These are phyloP conservation scores for Hydrochoerus hydrochaeris DNA, from an alignment of 2,113 vertebrate genomes.

Conservation along the genomic window DNA sequence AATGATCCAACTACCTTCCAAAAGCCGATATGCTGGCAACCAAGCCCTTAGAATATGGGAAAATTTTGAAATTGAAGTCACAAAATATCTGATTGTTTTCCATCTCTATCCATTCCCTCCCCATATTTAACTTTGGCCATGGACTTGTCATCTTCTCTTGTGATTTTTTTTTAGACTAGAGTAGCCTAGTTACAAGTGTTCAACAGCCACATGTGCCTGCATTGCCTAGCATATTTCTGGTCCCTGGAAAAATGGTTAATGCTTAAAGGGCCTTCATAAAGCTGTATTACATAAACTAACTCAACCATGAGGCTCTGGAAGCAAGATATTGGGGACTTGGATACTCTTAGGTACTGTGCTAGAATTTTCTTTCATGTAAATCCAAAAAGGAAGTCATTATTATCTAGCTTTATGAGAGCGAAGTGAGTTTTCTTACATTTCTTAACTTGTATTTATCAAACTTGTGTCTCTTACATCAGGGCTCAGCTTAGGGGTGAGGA, in stretches of 20 bases:
- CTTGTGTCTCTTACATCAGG: neutral
- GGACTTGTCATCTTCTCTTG: neutral
- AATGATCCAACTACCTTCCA: neutral
- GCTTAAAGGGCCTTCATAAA: neutral
- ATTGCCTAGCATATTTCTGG: neutral
- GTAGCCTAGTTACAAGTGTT: neutral
- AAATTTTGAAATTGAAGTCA: neutral
- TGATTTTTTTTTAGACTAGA: neutral
- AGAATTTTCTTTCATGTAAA: neutral
- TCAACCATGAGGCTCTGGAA: neutral
- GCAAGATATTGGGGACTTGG: neutral
- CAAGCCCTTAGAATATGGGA: neutral
- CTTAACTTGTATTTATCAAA: neutral
- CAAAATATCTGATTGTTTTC: neutral
- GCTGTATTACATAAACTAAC: neutral
- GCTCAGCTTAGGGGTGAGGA: neutral
- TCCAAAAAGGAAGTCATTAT: neutral
- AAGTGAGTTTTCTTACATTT: neutral
- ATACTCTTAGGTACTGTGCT: neutral
- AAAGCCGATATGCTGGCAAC: neutral
- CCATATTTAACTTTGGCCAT: neutral
- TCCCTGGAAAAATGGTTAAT: neutral
- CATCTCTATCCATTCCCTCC: neutral
- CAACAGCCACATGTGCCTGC: neutral
- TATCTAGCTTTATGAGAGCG: neutral